Evolutionary conservation across 2,113 vertebrate genomes (phyloP).

Genomic region (Prunella himalayana): DNA sequence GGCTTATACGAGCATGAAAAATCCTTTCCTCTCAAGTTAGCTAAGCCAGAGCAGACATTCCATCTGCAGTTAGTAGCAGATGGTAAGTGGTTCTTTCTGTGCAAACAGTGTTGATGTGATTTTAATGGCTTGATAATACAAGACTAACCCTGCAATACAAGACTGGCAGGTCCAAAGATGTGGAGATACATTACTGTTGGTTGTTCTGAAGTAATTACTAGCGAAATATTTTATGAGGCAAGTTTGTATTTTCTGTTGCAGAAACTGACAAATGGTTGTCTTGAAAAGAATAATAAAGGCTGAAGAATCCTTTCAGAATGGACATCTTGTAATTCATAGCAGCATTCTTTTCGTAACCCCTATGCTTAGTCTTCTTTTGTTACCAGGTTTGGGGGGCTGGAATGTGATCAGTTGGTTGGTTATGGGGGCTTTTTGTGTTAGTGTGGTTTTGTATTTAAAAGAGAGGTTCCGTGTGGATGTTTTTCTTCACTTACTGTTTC

Average conservation of each 20-base stretch:
- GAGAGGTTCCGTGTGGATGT: neutral
- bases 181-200: neutral
- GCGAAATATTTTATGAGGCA: neutral
- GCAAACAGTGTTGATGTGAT: neutral
- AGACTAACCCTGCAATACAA: neutral
- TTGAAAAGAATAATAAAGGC: neutral
- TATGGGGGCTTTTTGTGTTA: neutral
- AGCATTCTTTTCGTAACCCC: neutral
- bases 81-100: constrained; percentile 2
- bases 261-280: neutral
- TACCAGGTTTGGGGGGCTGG: neutral
- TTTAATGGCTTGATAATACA: constrained; percentile 34
- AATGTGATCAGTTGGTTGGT: neutral
- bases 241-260: neutral
- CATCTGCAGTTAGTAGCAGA: neutral
- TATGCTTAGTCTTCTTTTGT: neutral
- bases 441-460: neutral
- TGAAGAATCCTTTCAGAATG: neutral
- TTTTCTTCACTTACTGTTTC: neutral
- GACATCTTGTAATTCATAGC: neutral
- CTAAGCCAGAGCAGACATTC: neutral
- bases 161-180: neutral
- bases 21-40: neutral
- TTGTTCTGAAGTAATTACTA: neutral
- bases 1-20: neutral